These are phyloP conservation scores for Sphecodes monilicornis DNA, from an alignment of 2,888 invertebrate species.

Conservation along the genomic window DNA sequence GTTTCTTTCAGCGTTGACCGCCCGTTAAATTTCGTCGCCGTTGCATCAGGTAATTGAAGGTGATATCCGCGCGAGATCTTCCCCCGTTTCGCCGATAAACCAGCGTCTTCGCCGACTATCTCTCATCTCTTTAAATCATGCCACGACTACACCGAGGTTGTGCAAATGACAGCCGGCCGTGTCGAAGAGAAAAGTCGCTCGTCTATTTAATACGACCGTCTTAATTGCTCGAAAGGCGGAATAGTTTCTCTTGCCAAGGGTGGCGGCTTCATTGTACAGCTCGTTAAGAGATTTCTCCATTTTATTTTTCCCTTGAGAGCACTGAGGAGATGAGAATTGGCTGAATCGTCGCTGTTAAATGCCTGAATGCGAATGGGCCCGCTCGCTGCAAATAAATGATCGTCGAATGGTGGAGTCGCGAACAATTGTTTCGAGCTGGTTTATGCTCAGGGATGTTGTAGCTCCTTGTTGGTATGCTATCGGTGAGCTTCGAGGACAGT, in stretches of 20 bases:
- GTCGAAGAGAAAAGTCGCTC: slow-evolving; percentile 52
- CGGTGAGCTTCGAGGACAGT: neutral
- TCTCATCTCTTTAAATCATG: slow-evolving; percentile 56
- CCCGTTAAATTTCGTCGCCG: slow-evolving; percentile 43
- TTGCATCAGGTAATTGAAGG: slow-evolving; percentile 45
- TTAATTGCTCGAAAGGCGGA: slow-evolving; percentile 55
- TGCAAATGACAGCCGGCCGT: slow-evolving; percentile 45
- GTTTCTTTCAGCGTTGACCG: slow-evolving; percentile 30
- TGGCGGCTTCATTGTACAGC: slow-evolving; percentile 39
- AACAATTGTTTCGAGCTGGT: slow-evolving; percentile 13
- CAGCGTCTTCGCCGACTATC: slow-evolving; percentile 37
- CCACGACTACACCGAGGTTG: slow-evolving; percentile 32
- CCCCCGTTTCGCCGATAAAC: slow-evolving; percentile 56
- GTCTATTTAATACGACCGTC: slow-evolving; percentile 41
- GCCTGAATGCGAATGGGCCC: slow-evolving; percentile 4
- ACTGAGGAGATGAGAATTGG: slow-evolving; percentile 9
- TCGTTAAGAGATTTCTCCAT: slow-evolving; percentile 33
- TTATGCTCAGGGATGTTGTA: neutral
- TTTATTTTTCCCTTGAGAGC: neutral
- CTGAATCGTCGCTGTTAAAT: slow-evolving; percentile 8
- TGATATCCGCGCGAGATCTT: slow-evolving; percentile 50
- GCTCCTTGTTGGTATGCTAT: neutral
- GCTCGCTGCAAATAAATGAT: slow-evolving; percentile 9
- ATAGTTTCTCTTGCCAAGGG: slow-evolving; percentile 42
- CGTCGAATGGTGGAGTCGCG: neutral